Percentiles rank a stretch among this genome's conserved stretches.
Evolutionary conservation across 2,888 invertebrate genomes (phyloP).

Genomic region (Venusia cambrica): DNA sequence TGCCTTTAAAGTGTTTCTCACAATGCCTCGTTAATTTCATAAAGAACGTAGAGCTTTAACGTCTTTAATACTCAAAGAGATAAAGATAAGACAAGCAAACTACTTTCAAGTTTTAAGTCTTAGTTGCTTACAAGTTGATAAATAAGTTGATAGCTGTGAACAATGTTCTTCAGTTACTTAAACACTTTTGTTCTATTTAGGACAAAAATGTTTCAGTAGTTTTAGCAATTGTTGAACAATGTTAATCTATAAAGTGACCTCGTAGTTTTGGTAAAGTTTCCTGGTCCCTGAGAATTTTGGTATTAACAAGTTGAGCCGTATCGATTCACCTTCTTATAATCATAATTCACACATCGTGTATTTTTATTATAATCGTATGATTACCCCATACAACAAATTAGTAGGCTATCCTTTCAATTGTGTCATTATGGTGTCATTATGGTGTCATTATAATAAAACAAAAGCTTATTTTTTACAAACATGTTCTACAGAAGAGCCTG

Average conservation of each 20-base stretch:
- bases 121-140: constrained; percentile 38
- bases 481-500: too few species aligned
- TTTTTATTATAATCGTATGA: constrained; percentile 19
- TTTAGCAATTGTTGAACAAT: too few species aligned
- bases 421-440: too few species aligned
- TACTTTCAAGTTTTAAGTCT: constrained; percentile 44
- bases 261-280: too few species aligned
- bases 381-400: constrained; percentile 2
- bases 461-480: constrained; percentile 2
- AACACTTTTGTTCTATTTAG: too few species aligned
- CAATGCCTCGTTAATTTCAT: constrained; percentile 35
- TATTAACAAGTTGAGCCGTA: too few species aligned
- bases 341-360: too few species aligned
- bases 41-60: constrained; percentile 18
- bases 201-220: too few species aligned
- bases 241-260: too few species aligned
- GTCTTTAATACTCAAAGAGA: constrained; percentile 39
- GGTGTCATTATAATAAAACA: too few species aligned
- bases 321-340: too few species aligned
- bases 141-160: constrained; percentile 40
- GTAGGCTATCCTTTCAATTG: constrained; percentile 6
- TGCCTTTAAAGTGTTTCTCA: constrained; percentile 25
- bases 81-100: constrained; percentile 45
- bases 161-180: constrained; percentile 22
- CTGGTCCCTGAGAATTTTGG: too few species aligned